Evolutionary conservation across 2,797 vertebrate species (phyloP).

Genomic region (Gila robusta): DNA sequence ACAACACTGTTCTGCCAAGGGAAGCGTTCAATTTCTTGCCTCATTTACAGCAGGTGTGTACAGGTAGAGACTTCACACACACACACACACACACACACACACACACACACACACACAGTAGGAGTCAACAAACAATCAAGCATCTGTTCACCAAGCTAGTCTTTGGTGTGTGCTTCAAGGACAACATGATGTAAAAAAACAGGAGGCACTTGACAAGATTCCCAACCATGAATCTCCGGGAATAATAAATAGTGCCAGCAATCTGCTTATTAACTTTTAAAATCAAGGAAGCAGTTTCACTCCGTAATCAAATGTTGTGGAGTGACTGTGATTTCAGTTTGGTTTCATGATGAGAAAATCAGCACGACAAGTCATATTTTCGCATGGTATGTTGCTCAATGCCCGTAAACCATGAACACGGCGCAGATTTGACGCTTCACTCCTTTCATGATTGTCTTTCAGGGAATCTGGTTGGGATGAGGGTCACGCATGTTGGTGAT

Average conservation of each 20-base stretch:
- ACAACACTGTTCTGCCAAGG: slow-evolving; percentile 44
- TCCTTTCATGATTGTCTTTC: slow-evolving; percentile 34
- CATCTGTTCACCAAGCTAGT: slow-evolving; percentile 56
- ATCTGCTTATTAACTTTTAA: not conserved
- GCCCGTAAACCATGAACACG: not conserved
- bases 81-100: slow-evolving; percentile 10
- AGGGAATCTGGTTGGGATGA: slow-evolving; percentile 37
- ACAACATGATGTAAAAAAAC: slow-evolving; percentile 33
- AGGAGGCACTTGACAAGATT: slow-evolving; percentile 20
- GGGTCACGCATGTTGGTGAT: slow-evolving; percentile 26
- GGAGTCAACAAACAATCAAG: slow-evolving; percentile 43
- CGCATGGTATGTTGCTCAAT: not conserved
- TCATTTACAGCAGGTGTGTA: slow-evolving; percentile 60
- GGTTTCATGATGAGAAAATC: not conserved
- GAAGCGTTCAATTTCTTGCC: slow-evolving; percentile 63
- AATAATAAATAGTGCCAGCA: not conserved
- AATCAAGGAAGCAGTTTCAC: not conserved
- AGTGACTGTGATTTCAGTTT: not conserved
- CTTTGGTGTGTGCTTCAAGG: slow-evolving; percentile 53
- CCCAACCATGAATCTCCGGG: not conserved
- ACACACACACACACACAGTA: slow-evolving; percentile 34
- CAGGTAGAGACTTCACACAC: slow-evolving; percentile 50
- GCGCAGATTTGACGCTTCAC: slow-evolving; percentile 6
- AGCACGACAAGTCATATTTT: not conserved
- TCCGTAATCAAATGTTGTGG: not conserved